A percentile compares a stretch with the other conserved stretches of the same genome.
These are phyloP conservation scores for Ardeotis arabs DNA, from an alignment of 2,113 vertebrate species.

Conservation along the genomic window DNA sequence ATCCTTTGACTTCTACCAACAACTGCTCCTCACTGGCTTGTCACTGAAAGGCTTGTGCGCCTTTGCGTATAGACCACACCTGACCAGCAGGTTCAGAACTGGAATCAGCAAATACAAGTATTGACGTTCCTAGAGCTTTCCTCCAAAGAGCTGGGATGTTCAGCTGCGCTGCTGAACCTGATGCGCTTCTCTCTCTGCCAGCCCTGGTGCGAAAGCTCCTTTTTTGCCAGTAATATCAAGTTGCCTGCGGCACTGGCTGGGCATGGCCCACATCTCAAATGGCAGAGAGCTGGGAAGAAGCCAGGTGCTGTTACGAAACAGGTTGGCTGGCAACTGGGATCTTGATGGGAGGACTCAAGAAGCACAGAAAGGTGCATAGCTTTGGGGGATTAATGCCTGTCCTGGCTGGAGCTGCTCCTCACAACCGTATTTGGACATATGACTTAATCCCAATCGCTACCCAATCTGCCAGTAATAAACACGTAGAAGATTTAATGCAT, in stretches of 20 bases:
- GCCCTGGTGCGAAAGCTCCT: rapidly evolving
- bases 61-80: background rate
- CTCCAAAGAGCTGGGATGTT: background rate
- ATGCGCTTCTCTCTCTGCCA: background rate
- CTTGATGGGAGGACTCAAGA: background rate
- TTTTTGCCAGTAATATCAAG: background rate
- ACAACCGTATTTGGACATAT: constrained; percentile 23
- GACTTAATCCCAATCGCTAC: constrained; percentile 39
- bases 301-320: background rate
- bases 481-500: constrained; percentile 19
- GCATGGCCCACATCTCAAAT: background rate
- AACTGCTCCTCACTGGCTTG: rapidly evolving
- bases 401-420: constrained; percentile 47
- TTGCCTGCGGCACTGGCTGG: background rate
- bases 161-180: background rate
- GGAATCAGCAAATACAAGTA: background rate
- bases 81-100: background rate
- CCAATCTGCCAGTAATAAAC: constrained; percentile 25
- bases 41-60: rapidly evolving
- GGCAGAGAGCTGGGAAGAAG: background rate
- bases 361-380: background rate
- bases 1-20: background rate
- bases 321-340: background rate
- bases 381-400: constrained; percentile 22
- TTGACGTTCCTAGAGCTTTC: background rate